A percentile compares a stretch with the other conserved stretches of the same genome.
phyloP scores from a whole-genome alignment of 2,888 invertebrate species.

The Polyommatus iphigenia region DNA sequence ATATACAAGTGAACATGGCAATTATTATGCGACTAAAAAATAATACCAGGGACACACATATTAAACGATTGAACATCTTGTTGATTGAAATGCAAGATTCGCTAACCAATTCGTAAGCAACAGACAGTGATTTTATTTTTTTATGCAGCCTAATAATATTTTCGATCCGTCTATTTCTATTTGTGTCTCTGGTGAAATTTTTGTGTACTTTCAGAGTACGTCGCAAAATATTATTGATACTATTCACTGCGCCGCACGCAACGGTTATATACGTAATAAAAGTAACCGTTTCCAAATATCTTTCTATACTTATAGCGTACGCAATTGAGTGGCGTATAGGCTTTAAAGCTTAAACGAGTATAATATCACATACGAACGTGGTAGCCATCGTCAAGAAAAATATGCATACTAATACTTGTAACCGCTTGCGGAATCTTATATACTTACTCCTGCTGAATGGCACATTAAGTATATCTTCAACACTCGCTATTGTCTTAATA shows the following conservation, averaged over 20 bases:
- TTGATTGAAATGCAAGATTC: neutral
- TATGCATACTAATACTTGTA: neutral
- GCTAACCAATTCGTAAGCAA: neutral
- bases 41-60: neutral
- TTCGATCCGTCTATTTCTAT: neutral
- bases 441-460: neutral
- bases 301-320: neutral
- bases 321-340: neutral
- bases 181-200: neutral
- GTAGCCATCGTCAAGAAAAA: neutral
- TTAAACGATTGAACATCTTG: neutral
- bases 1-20: conserved; percentile 3
- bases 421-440: neutral
- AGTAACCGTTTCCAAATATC: neutral
- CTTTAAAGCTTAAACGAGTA: neutral
- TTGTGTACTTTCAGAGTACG: neutral
- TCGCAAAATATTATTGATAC: neutral
- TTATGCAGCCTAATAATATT: neutral
- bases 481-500: neutral
- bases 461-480: neutral
- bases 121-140: neutral
- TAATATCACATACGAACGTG: neutral
- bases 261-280: neutral
- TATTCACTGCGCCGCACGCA: neutral
- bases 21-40: neutral